These are phyloP conservation scores for Gymnoscopelus microlampas DNA, from an alignment of 2,797 vertebrate species.

Conservation along the genomic window DNA sequence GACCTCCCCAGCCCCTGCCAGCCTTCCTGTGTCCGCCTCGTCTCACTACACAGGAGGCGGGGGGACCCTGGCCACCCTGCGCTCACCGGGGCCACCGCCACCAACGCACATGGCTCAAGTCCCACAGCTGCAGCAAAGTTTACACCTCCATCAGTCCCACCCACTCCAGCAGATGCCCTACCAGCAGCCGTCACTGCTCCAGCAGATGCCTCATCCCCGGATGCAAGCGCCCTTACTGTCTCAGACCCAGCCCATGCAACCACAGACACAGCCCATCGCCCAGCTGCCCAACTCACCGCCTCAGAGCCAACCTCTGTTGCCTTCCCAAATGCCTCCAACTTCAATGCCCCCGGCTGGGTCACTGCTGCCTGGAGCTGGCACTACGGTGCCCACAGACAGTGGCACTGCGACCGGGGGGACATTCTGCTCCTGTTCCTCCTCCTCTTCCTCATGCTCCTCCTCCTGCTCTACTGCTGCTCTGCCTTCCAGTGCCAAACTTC, in stretches of 20 bases:
- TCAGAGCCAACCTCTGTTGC: constrained; percentile 72
- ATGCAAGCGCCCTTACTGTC: constrained; percentile 64
- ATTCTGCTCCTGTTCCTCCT: constrained; percentile 77
- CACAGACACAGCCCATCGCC: constrained; percentile 60
- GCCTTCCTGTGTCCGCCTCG: constrained; percentile 62
- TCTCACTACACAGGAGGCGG: constrained; percentile 69
- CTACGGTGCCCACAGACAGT: constrained; percentile 58
- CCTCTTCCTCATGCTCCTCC: constrained; percentile 75
- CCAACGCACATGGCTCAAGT: constrained; percentile 67
- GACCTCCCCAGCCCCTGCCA: constrained; percentile 54
- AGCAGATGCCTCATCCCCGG: constrained; percentile 66
- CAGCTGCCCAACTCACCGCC: constrained; percentile 61
- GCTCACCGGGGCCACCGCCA: constrained; percentile 58
- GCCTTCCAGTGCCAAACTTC: constrained; percentile 85
- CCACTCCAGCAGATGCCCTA: constrained; percentile 75
- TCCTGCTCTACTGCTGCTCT: constrained; percentile 83
- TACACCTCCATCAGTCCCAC: constrained; percentile 76
- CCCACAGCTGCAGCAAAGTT: constrained; percentile 71
- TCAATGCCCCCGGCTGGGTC: constrained; percentile 59
- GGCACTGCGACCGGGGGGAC: constrained; percentile 49
- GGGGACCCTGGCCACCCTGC: constrained; percentile 60
- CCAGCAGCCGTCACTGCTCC: constrained; percentile 68
- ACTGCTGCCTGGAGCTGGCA: constrained; percentile 52
- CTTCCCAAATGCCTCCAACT: constrained; percentile 67
- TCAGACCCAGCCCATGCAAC: constrained; percentile 52